A percentile compares a stretch with the other conserved stretches of the same genome.
Evolutionary conservation across 2,888 invertebrate genomes (phyloP).

Genomic region (Harpagoxenus sublaevis): DNA sequence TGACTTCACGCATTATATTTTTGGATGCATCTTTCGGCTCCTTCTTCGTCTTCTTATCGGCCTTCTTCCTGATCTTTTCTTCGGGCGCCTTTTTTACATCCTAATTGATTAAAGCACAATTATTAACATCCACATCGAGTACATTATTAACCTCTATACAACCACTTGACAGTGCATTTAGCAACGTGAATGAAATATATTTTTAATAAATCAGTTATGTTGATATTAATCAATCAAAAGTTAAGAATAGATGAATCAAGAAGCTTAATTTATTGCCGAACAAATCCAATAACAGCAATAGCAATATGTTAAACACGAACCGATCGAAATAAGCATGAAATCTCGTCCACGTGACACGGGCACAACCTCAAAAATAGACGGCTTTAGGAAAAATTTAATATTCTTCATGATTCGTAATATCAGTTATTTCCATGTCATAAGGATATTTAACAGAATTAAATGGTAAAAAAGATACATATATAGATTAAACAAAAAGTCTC

Average conservation of each 20-base stretch:
- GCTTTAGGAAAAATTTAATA: conserved; percentile 51
- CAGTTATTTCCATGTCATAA: not conserved
- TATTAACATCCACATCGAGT: not conserved
- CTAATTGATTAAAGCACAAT: conserved; percentile 83
- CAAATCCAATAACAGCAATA: not conserved
- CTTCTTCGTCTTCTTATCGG: conserved; percentile 88
- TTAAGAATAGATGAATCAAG: not conserved
- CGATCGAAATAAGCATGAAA: conserved; percentile 49
- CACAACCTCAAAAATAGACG: conserved; percentile 21
- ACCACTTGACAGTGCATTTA: not conserved
- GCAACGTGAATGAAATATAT: not conserved
- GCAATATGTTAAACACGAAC: conserved; percentile 50
- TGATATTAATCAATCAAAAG: not conserved
- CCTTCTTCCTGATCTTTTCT: conserved; percentile 79
- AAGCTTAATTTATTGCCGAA: conserved; percentile 16
- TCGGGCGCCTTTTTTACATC: conserved; percentile 86
- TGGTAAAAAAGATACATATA: conserved; percentile 76
- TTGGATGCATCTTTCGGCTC: conserved; percentile 93
- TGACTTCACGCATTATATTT: conserved; percentile 99
- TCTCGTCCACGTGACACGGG: conserved; percentile 64
- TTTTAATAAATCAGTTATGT: conserved; percentile 13
- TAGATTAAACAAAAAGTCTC: conserved; percentile 71
- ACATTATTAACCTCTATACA: not conserved
- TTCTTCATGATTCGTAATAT: not conserved
- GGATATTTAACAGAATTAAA: not conserved